Percentiles rank a stretch among this genome's conserved stretches.
Conservation (phyloP, 1,140 invertebrate species). For the Notospermus geniculatus region DNA sequence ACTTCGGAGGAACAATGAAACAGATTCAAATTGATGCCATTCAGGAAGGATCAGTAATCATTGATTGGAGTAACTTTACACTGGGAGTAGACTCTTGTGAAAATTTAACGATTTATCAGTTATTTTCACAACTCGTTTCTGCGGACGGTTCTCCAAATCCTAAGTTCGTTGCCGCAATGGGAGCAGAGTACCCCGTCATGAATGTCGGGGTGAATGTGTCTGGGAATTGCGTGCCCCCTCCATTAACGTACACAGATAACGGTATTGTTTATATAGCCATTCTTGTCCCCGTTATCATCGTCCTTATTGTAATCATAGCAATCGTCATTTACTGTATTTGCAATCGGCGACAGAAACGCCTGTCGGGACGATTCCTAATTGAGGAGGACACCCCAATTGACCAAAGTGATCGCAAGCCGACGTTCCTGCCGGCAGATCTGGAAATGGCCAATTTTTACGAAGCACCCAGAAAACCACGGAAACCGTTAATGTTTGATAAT, state of each 20-base stretch:
- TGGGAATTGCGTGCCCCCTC: not conserved
- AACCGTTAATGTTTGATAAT: constrained; percentile 6
- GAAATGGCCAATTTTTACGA: not conserved
- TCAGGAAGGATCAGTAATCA: not conserved
- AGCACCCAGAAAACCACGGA: not conserved
- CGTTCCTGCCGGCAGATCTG: constrained; percentile 4
- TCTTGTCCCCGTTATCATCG: constrained; percentile 1
- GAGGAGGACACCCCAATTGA: not conserved
- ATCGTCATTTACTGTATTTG: constrained; percentile 3
- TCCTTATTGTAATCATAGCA: not conserved
- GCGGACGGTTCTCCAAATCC: not conserved
- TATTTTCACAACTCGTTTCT: not conserved
- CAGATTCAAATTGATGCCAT: not conserved
- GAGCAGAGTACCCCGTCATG: constrained; percentile 1
- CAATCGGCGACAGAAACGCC: not conserved
- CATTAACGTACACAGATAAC: not conserved
- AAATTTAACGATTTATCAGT: not conserved
- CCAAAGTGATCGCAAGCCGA: not conserved
- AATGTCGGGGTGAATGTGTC: not conserved
- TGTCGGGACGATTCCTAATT: not conserved
- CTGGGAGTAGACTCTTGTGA: not conserved
- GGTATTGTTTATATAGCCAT: not conserved
- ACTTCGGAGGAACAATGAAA: not conserved
- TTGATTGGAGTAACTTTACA: not conserved
- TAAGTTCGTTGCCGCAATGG: constrained; percentile 4